These are phyloP conservation scores for Pristis pectinata DNA, from an alignment of 2,797 vertebrate genomes.

Conservation along the genomic window DNA sequence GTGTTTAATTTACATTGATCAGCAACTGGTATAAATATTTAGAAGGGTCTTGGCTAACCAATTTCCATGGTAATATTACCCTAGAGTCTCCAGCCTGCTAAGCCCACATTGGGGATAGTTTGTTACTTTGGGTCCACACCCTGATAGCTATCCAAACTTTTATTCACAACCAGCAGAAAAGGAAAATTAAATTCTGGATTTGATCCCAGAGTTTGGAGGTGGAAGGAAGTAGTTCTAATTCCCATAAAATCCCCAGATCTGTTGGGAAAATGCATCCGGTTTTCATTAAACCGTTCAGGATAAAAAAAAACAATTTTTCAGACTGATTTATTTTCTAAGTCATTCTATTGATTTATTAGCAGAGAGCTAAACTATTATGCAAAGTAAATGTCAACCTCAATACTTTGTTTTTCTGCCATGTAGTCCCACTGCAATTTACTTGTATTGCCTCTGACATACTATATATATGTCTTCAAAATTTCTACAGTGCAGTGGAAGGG, in stretches of 20 bases:
- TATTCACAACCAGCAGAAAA: not conserved
- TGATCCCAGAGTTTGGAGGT: not conserved
- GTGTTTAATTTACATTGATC: not conserved
- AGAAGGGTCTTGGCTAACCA: not conserved
- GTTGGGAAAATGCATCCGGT: not conserved
- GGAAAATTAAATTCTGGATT: not conserved
- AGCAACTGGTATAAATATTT: not conserved
- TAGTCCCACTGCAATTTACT: not conserved
- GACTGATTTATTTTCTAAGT: not conserved
- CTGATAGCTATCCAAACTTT: not conserved
- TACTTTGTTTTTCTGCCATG: not conserved
- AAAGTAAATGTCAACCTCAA: not conserved
- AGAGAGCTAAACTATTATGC: not conserved
- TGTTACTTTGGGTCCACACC: not conserved
- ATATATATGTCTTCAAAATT: not conserved
- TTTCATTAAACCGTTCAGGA: not conserved
- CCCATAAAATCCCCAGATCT: not conserved
- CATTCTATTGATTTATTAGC: not conserved
- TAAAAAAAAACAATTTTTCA: not conserved
- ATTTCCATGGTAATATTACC: not conserved
- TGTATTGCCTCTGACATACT: not conserved
- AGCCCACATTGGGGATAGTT: not conserved
- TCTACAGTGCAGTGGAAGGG: not conserved
- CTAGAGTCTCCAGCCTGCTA: not conserved
- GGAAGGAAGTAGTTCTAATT: not conserved